These are phyloP conservation scores for Pachydiplax longipennis DNA, from an alignment of 2,888 invertebrate genomes.

Conservation along the genomic window DNA sequence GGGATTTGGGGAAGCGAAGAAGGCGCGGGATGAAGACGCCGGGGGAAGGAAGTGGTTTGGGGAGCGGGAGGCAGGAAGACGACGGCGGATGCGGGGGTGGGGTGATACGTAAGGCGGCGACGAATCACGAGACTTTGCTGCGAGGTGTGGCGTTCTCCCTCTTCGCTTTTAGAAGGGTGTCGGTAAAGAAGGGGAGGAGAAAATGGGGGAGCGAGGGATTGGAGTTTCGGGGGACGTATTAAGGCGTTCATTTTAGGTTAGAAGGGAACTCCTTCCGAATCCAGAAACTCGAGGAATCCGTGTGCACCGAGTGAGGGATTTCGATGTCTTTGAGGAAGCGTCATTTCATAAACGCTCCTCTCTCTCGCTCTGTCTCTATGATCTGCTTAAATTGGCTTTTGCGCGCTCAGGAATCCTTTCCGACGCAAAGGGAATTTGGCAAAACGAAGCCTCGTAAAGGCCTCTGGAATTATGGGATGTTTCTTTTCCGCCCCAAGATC, in stretches of 20 bases:
- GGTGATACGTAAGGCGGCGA: slow-evolving; percentile 30
- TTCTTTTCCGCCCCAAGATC: neutral
- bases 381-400: slow-evolving; percentile 43
- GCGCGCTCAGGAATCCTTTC: slow-evolving; percentile 14
- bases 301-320: slow-evolving; percentile 17
- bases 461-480: neutral
- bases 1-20: neutral
- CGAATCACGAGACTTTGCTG: slow-evolving; percentile 39
- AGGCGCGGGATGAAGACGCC: neutral
- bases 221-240: slow-evolving; percentile 5
- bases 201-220: neutral
- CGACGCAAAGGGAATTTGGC: neutral
- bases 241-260: neutral
- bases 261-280: slow-evolving; percentile 2
- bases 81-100: neutral
- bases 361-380: neutral
- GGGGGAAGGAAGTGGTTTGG: neutral
- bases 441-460: neutral
- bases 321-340: slow-evolving; percentile 41
- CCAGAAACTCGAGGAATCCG: slow-evolving; percentile 41
- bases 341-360: slow-evolving; percentile 34
- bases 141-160: slow-evolving; percentile 14
- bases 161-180: slow-evolving; percentile 10
- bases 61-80: neutral
- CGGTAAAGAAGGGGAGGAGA: neutral